Evolutionary conservation across 1,140 invertebrate species (phyloP).

Genomic region (Ladona fulva): DNA sequence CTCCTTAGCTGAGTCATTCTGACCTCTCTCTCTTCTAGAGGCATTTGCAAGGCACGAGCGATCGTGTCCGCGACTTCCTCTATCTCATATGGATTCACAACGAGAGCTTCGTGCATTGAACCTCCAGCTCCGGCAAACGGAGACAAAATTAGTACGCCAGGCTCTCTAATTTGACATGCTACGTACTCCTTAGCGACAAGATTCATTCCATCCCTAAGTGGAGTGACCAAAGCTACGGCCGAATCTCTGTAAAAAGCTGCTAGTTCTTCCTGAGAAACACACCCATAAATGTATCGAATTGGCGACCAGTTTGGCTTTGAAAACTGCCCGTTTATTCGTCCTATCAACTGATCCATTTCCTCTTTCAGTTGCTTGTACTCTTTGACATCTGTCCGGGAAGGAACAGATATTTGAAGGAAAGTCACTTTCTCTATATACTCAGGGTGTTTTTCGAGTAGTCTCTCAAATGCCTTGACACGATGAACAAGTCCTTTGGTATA

Average conservation of each 20-base stretch:
- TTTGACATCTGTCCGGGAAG: slow-evolving; percentile 79
- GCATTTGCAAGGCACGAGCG: slow-evolving; percentile 80
- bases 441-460: slow-evolving; percentile 72
- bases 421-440: slow-evolving; percentile 73
- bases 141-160: slow-evolving; percentile 79
- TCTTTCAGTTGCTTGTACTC: slow-evolving; percentile 86
- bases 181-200: slow-evolving; percentile 89
- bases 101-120: slow-evolving; percentile 82
- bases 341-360: slow-evolving; percentile 82
- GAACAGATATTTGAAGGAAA: slow-evolving; percentile 76
- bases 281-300: slow-evolving; percentile 84
- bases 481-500: slow-evolving; percentile 87
- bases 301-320: slow-evolving; percentile 85
- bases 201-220: slow-evolving; percentile 82
- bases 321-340: slow-evolving; percentile 76
- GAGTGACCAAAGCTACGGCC: slow-evolving; percentile 76
- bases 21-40: slow-evolving; percentile 73
- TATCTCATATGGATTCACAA: slow-evolving; percentile 85
- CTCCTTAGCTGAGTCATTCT: slow-evolving; percentile 76
- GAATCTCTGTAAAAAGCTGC: slow-evolving; percentile 78
- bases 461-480: slow-evolving; percentile 73
- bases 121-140: slow-evolving; percentile 85
- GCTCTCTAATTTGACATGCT: slow-evolving; percentile 78
- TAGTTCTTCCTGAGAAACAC: slow-evolving; percentile 73
- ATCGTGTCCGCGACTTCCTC: slow-evolving; percentile 78